Percentiles rank a stretch among this genome's conserved stretches.
These are phyloP conservation scores for Heterotis niloticus DNA, from an alignment of 2,113 vertebrate genomes.

Conservation along the genomic window DNA sequence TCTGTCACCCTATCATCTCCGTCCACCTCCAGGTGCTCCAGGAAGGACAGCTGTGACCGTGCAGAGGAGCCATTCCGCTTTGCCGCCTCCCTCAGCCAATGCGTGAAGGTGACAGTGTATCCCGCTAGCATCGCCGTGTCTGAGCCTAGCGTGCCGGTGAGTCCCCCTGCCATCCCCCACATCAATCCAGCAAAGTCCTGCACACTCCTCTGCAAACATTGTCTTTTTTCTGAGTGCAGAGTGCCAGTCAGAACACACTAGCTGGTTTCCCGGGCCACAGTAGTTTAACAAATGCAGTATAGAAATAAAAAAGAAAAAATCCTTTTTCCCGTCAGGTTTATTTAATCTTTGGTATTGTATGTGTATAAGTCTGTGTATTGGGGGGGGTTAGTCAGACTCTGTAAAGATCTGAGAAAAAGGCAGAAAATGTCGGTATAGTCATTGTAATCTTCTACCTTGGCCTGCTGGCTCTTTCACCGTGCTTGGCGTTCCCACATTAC, in stretches of 20 bases:
- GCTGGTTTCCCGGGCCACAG: not conserved
- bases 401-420: no score
- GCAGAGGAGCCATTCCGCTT: constrained; percentile 84
- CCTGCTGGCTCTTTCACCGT: no score
- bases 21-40: constrained; percentile 74
- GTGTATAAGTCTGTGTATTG: not conserved
- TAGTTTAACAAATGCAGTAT: no score
- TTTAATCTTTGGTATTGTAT: not conserved
- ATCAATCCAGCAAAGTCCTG: not conserved
- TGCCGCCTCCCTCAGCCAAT: constrained; percentile 76
- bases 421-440: no score
- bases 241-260: not conserved
- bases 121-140: constrained; percentile 95
- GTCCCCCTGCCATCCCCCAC: constrained; percentile 16
- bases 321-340: not conserved
- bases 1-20: not conserved
- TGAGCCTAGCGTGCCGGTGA: constrained; percentile 80
- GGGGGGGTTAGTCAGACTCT: no score
- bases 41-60: constrained; percentile 80
- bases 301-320: no score
- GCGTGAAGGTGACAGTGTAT: constrained; percentile 77
- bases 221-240: not conserved
- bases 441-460: no score
- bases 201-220: not conserved
- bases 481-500: no score